Evolutionary conservation across 2,113 vertebrate genomes (phyloP), one percentile per base, ranked within the genome.

Genomic region (Alexandromys fortis): DNA sequence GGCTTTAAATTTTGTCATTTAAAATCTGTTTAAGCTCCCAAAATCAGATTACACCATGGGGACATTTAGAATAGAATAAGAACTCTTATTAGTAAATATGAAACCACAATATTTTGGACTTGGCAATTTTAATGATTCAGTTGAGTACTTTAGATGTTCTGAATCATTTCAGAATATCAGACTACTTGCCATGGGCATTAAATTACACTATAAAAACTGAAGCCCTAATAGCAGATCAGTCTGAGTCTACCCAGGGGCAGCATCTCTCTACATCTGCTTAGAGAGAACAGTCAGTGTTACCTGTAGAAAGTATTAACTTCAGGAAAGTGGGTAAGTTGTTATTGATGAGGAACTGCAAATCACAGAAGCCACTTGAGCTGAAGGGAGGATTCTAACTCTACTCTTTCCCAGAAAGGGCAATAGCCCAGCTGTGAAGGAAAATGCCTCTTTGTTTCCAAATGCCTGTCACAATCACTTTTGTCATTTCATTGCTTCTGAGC

Each of bases 401-500:
- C 22, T 92, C 45, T 93, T 93, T 70, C 58, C 30, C 55, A 90
- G 6, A 87, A 42, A 90, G 86, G 33, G 28, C 79, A 97, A 72
- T 65, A 89, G 91, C 79, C 17, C 22, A 94, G n/a, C 28, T 72
- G 8, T 75, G 22, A 97, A 94, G 81, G 67, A 91, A 90, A 96
- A 94, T 58, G n/a, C 33, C 35, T 68, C 52, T 83, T 96, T 61
- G 9, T 76, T 96, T 95, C 81, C 94, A 49, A 81, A 67, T 75
- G 77, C 33, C 24, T 16, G 38, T 58, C 17, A 55, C 63, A 68
- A 81, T 2, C 68, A 30, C 42, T 94, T 65, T 30, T 65, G 42
- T 72, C 58, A 93, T 76, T 94, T 96, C 94, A 92, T 94, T 97
- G 96, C 92, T 97, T 95, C 89, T 79, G 86, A 97, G 96, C 96